Conservation (phyloP, 2,113 vertebrate species). For the Dasypus novemcinctus region DNA sequence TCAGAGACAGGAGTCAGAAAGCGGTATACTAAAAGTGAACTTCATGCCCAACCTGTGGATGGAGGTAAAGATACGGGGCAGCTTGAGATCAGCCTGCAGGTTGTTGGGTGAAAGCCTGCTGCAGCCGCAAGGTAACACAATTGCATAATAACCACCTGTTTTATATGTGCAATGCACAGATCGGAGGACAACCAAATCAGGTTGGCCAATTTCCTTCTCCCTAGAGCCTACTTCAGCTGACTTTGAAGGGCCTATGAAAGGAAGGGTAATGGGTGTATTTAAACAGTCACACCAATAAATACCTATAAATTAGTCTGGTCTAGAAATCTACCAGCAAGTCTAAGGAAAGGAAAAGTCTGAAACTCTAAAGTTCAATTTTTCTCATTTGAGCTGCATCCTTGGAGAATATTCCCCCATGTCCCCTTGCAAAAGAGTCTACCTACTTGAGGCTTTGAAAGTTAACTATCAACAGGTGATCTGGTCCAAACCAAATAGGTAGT, state of each 20-base stretch:
- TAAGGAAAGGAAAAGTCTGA: background rate
- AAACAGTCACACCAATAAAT: background rate
- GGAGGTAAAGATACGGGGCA: background rate
- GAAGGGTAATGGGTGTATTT: background rate
- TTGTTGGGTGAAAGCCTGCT: background rate
- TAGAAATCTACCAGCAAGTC: background rate
- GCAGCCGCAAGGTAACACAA: background rate
- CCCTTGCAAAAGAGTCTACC: background rate
- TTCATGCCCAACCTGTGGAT: background rate
- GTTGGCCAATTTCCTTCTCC: background rate
- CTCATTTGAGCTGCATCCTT: background rate
- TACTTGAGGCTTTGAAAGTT: background rate
- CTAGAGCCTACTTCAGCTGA: background rate
- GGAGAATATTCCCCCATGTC: background rate
- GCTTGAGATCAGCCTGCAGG: background rate
- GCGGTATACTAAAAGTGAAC: background rate
- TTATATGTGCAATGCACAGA: fast-evolving
- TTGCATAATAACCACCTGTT: too few species aligned
- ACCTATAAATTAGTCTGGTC: background rate
- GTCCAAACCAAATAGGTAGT: background rate
- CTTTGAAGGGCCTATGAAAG: background rate
- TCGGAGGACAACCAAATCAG: too few species aligned
- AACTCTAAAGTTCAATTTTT: background rate
- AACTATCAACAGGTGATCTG: background rate
- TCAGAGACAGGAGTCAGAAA: background rate